These are phyloP conservation scores for Eupelmus urozonus DNA, from an alignment of 2,888 invertebrate genomes.

Conservation along the genomic window DNA sequence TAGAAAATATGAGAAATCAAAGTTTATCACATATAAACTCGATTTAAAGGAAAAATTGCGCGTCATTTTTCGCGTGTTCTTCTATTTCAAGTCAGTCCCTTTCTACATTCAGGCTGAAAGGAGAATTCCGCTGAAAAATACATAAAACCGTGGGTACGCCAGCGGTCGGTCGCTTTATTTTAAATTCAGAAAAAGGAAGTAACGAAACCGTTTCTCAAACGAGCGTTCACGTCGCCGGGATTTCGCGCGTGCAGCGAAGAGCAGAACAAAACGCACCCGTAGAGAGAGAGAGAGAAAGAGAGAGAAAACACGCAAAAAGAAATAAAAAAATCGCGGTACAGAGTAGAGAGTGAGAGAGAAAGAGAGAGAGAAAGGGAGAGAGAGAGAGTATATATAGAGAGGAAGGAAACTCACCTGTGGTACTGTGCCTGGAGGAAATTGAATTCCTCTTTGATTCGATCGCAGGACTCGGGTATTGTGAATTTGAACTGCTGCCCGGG, in stretches of 20 bases:
- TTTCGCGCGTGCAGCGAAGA: conserved; percentile 31
- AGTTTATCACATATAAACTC: too few relatives aligned
- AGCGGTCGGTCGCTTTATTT: conserved; percentile 12
- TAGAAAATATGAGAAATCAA: too few relatives aligned
- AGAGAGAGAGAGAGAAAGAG: background rate
- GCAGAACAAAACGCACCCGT: conserved; percentile 7
- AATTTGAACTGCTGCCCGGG: conserved; percentile 96
- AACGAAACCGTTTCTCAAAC: conserved; percentile 1
- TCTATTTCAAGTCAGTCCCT: background rate
- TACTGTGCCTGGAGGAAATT: conserved; percentile 96
- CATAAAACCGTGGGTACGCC: conserved; percentile 5
- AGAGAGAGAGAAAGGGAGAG: background rate
- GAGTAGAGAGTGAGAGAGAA: background rate
- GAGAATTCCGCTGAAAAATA: background rate
- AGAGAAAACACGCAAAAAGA: background rate
- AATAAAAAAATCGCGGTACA: conserved; percentile 3
- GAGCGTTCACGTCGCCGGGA: conserved; percentile 39
- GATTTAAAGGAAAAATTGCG: background rate
- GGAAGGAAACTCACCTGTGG: conserved; percentile 84
- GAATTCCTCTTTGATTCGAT: conserved; percentile 97
- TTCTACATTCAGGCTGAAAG: background rate
- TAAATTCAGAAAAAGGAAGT: conserved; percentile 17
- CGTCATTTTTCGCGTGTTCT: background rate
- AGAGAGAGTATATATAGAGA: background rate
- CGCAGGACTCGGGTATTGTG: conserved; percentile 94